A percentile compares a stretch with the other conserved stretches of the same genome.
Conservation (phyloP, 2,888 invertebrate species). For the Stenodera caucasica region DNA sequence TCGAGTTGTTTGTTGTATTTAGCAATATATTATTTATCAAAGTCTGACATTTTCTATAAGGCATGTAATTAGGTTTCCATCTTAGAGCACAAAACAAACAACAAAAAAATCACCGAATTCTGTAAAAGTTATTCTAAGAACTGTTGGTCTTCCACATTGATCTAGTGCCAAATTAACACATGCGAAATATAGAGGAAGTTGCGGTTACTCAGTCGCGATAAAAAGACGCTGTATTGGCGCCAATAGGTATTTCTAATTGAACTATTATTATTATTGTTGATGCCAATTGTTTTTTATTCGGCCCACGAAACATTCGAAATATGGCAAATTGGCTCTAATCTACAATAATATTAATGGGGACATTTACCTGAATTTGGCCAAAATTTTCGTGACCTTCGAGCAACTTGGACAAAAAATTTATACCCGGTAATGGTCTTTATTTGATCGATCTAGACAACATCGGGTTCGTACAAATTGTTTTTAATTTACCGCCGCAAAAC, state of each 20-base stretch:
- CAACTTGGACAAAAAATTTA: too few relatives aligned
- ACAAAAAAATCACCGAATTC: constrained; percentile 36
- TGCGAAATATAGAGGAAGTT: constrained; percentile 44
- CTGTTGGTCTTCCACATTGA: constrained; percentile 30
- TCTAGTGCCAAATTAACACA: constrained; percentile 37
- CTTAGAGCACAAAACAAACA: too few relatives aligned
- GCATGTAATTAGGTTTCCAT: constrained; percentile 41
- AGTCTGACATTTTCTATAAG: constrained; percentile 38
- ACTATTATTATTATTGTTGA: constrained; percentile 8
- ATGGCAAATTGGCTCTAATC: background rate
- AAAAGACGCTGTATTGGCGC: too few relatives aligned
- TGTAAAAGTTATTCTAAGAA: constrained; percentile 32
- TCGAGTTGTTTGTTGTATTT: background rate
- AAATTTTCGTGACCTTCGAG: too few relatives aligned
- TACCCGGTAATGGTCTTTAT: too few relatives aligned
- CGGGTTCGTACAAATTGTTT: too few relatives aligned
- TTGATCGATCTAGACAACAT: too few relatives aligned
- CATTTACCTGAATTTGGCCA: too few relatives aligned
- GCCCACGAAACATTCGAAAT: too few relatives aligned
- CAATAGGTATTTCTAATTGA: constrained; percentile 8
- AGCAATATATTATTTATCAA: constrained; percentile 40
- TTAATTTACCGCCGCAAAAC: background rate
- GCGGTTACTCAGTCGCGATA: constrained; percentile 39
- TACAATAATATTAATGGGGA: background rate
- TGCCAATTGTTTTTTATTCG: background rate